Evolutionary conservation across 2,113 vertebrate species (phyloP), one percentile per base, ranked within the genome.

Genomic region (Oophaga pumilio): DNA sequence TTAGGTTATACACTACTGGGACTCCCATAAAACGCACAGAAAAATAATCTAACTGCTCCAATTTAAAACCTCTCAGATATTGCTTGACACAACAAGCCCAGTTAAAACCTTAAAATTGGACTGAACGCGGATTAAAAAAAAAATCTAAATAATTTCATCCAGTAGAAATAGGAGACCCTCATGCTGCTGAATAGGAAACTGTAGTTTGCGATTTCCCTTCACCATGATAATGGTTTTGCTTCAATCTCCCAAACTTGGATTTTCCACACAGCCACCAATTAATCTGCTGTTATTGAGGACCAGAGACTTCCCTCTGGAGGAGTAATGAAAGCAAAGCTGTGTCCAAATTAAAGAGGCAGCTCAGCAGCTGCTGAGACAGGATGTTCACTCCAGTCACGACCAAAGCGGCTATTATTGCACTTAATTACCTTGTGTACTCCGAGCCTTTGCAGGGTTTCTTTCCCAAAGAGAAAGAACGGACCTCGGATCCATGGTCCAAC

Each of bases 401-500:
- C 85, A 89, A 88, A 91, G 71, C 88, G 89, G 88, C 78, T 85
- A 78, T 88, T 81, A 90, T 68, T 89, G 85, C 68, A 88, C 79
- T 90, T 88, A 90, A 92, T 97, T 96, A 99, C 98, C 98, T 99
- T 92, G 97, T 95, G 93, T 98, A 98, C 91, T 99, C 97, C 76
- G 97, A 95, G 92, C 97, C 97, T 96, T 98, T 99, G 95, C 97
- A 99, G 93, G 98, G 98, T 94, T 99, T 99, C 96, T 99, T 99
- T 94, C 98, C 98, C 96, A 98, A 96, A 96, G 98, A 97, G 96
- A 99, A 99, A 95, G 98, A 95, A 93, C 98, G 97, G 95, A 99
- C 97, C 96, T 99, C 98, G 68, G 98, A 96, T 94, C 98, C 98
- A 96, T 98, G 98, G 96, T 99, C 98, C 96, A 99, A 98, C 97